Evolutionary conservation across 2,797 vertebrate species (phyloP), one percentile per base, ranked within the genome.

Genomic region (Euthynnus affinis): DNA sequence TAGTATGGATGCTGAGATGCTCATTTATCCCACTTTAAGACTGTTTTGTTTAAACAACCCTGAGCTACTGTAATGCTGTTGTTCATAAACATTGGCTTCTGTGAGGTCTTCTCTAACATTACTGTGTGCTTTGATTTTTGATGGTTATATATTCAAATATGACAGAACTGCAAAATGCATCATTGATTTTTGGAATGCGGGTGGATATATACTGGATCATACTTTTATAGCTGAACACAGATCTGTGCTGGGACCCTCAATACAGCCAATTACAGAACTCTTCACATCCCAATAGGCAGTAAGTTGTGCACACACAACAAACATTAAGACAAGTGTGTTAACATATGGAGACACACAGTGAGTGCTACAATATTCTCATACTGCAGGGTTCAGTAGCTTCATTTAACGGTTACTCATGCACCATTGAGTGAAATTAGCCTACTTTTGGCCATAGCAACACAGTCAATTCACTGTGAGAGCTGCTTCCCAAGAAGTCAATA

Each of bases 381-480:
- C 77, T 46, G 73, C 81, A 86, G 6, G 62, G 81, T 74, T 92
- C 80, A 81, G 71, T 65, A 57, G 84, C 87, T 91, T 92, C 85
- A 91, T 92, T 92, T 90, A 92, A 92, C 84, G 92, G 92, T 92
- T 87, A 86, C 89, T 86, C 76, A 87, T 87, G 89, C 88, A 77
- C 80, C 84, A 90, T 61, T 92, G 86, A 92, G 85, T 90, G 83
- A 91, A 94, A 95, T 95, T 90, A 93, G 90, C 83, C 87, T 77
- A 87, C 82, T 93, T 95, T 92, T 89, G 91, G 74, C 86, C 82
- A 87, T 46, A 88, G 88, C 81, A 90, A 84, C 70, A 80, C 51
- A 86, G 92, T 92, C 86, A 92, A 93, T 93, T 90, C 88, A 82
- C 53, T 80, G 78, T 73, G 78, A 89, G 82, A 83, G 88, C 89